phyloP scores from a whole-genome alignment of 1,140 invertebrate species.

The Drosophila kanapiae region DNA sequence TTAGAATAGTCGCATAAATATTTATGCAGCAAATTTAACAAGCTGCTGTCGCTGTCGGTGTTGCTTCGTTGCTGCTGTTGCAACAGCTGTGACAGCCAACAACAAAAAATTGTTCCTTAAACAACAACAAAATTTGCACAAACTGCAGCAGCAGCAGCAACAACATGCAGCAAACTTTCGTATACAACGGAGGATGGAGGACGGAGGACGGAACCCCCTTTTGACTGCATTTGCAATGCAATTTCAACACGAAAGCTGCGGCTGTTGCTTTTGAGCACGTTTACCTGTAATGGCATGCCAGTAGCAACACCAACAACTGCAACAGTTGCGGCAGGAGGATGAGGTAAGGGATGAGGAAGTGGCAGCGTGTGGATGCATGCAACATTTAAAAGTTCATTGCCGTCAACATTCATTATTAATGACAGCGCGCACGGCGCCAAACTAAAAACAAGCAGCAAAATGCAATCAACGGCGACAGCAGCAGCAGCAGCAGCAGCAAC shows the following conservation, averaged over 20 bases:
- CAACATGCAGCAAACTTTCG: constrained; percentile 19
- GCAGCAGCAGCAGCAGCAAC: constrained; percentile 23
- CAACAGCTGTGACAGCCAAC: constrained; percentile 71
- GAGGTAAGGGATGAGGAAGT: constrained; percentile 16
- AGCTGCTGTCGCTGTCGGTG: constrained; percentile 38
- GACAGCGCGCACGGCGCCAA: constrained; percentile 74
- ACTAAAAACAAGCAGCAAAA: constrained; percentile 81
- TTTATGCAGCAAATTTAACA: constrained; percentile 71
- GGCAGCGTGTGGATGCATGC: constrained; percentile 74
- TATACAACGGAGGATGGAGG: too few relatives aligned
- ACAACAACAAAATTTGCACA: constrained; percentile 60
- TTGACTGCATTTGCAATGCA: constrained; percentile 76
- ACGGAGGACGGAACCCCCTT: constrained; percentile 21
- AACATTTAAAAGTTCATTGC: constrained; percentile 85
- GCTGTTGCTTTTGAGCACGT: constrained; percentile 77
- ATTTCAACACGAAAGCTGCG: constrained; percentile 80
- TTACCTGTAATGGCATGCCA: constrained; percentile 74
- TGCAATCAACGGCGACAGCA: constrained; percentile 78
- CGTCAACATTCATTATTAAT: constrained; percentile 85
- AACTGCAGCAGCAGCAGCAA: constrained; percentile 31
- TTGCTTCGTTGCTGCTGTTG: constrained; percentile 21
- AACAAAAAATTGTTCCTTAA: constrained; percentile 60
- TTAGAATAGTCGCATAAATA: constrained; percentile 67
- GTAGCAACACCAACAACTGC: constrained; percentile 28
- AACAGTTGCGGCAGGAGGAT: constrained; percentile 26